Conservation (phyloP, 2,797 vertebrate species). For the Staurois parvus region DNA sequence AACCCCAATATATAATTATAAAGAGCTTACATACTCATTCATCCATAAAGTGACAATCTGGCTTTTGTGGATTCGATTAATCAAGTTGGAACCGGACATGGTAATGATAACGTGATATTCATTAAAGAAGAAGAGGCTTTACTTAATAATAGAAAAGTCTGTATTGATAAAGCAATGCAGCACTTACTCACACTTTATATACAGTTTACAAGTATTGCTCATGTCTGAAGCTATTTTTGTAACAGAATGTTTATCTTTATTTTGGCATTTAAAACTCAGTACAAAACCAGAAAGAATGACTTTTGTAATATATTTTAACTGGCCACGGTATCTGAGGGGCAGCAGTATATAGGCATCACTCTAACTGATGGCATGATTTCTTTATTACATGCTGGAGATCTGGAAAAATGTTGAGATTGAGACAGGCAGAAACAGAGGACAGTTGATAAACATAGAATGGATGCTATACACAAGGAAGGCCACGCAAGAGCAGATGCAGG, state of each 20-base stretch:
- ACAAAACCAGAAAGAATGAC: constrained; percentile 39
- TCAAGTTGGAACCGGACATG: constrained; percentile 3
- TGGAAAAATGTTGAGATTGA: neutral
- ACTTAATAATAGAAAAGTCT: constrained; percentile 39
- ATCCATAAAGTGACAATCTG: neutral
- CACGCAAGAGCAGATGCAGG: constrained; percentile 2
- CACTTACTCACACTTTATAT: constrained; percentile 20
- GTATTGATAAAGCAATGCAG: constrained; percentile 40
- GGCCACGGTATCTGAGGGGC: neutral
- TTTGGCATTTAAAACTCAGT: constrained; percentile 41
- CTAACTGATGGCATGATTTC: neutral
- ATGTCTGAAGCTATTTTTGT: neutral
- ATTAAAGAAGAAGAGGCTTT: constrained; percentile 28
- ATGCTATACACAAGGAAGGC: neutral
- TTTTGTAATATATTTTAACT: constrained; percentile 24
- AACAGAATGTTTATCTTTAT: constrained; percentile 45
- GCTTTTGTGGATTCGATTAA: neutral
- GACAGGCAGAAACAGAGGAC: neutral
- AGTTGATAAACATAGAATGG: neutral
- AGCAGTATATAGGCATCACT: neutral
- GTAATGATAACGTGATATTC: neutral
- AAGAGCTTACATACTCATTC: neutral
- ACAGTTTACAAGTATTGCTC: constrained; percentile 10
- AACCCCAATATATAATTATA: neutral
- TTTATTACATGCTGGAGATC: neutral